A percentile compares a stretch with the other conserved stretches of the same genome.
These are phyloP conservation scores for Lampris megalopsis DNA, from an alignment of 2,113 vertebrate species.

Conservation along the genomic window DNA sequence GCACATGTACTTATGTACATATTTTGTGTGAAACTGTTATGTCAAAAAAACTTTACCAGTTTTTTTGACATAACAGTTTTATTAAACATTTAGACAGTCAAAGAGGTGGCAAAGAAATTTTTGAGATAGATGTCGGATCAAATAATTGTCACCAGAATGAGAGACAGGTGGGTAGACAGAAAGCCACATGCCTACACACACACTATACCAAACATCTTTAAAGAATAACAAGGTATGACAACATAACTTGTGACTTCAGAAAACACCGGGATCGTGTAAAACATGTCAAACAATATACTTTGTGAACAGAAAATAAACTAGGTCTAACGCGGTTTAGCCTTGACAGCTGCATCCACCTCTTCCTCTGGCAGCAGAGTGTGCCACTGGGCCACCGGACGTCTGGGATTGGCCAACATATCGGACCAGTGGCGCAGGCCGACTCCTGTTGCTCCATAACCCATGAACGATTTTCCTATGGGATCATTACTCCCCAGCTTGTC, in stretches of 20 bases:
- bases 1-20: slow-evolving; percentile 13
- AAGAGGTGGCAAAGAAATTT: background rate
- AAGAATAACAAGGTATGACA: slow-evolving; percentile 21
- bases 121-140: slow-evolving; percentile 27
- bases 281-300: background rate
- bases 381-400: slow-evolving; percentile 88
- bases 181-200: slow-evolving; percentile 13
- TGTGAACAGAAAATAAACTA: background rate
- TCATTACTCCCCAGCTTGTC: slow-evolving; percentile 86
- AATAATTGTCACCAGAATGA: background rate
- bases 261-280: slow-evolving; percentile 25
- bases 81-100: slow-evolving; percentile 13
- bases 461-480: slow-evolving; percentile 85
- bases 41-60: too few species aligned
- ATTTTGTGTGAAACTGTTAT: too few species aligned
- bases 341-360: slow-evolving; percentile 82
- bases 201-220: slow-evolving; percentile 13
- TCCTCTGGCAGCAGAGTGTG: slow-evolving; percentile 85
- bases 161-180: background rate
- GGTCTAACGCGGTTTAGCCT: slow-evolving; percentile 82
- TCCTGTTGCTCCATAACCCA: slow-evolving; percentile 86
- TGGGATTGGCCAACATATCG: slow-evolving; percentile 88
- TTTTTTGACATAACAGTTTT: too few species aligned
- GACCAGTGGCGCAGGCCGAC: slow-evolving; percentile 88
- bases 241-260: slow-evolving; percentile 40